Base-by-base conservation (phyloP, 2,888 invertebrate genomes). In the Drosophila kanekoi region DNA sequence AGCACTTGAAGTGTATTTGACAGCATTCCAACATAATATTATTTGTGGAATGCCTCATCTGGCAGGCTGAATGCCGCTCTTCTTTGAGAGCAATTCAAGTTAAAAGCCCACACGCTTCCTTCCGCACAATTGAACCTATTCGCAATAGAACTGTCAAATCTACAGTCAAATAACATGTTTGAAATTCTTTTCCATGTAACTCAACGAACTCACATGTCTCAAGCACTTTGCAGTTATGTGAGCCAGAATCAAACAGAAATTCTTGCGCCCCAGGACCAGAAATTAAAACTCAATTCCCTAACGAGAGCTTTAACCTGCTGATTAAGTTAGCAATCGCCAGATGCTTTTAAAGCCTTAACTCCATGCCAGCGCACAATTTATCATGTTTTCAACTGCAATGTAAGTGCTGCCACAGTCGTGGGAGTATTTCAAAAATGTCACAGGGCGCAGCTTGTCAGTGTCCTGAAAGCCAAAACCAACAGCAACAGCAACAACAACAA, bases 1-100 rank as follows among this genome's bases (percentile, higher is more conserved):
- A 74, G 71, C 66, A 59, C 73, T 84, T 79, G 53, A 84, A 72
- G 67, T 63, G 61, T 71, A 60, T 81, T 81, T 81, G 72, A 66
- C 79, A 80, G 70, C 63, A 47, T 52, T 69, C 49, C 43, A 18
- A 38, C 57, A 28, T 28, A 73, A 67, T 71, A 89, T 74, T 88
- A 83, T 75, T 79, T 82, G 74, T 77, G 74, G 33, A 63, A 60
- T 49, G 54, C 48, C 54, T 54, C 23, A 23, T 23, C 23, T 23
- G 23, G 23, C 23, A 23, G 5, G 23, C 5, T 18, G 18, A 18
- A 18, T 18, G 18, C 18, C 18, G 18, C 18, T 1, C 18, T 23
- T 13, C 38, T 1, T 28, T 16, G 5, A 57, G 53, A 62, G 48
- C 68, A 44, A 54, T 65, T 66, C 48, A 72, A 52, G 77, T 48